Evolutionary conservation across 2,797 vertebrate species (phyloP), one percentile per base, ranked within the genome.

Genomic region (Acanthurus leucopareius): DNA sequence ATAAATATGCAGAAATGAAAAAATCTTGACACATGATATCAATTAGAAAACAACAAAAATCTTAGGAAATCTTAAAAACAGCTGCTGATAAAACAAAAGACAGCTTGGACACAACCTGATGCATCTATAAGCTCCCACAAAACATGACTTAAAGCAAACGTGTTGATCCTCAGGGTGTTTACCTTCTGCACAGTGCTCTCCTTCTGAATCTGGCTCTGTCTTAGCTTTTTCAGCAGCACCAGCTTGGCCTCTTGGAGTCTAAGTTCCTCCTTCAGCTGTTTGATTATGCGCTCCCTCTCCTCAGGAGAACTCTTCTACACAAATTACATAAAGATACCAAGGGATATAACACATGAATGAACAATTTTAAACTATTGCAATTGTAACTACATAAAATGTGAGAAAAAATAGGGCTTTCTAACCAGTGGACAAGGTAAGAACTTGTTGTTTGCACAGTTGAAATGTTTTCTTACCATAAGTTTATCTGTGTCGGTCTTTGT

Each of bases 201-300:
- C 89, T 99, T 99, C 91, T 99, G 98, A 80, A 97, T 98, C 86
- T 99, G 98, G 88, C 98, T 99, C 83, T 99, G 98, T n/a, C 98
- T 93, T 3, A 99, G 88, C 68, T 99, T 99, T 89, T 99, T 99
- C 28, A 99, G 93, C 62, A 99, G 90, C 63, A 99, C 97, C 3
- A 99, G 95, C 70, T 98, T 99, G 69, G 98, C 98, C 92, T 99
- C 98, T 87, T 99, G 98, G 75, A 99, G 95, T 85, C 98, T 86
- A 70, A 99, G 91, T 85, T 99, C 98, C 82, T 99, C 98, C 85
- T 98, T 97, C 51, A 99, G 96, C 75, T 97, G 97, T 73, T 97
- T 98, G 75, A 99, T 99, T 87, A 99, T 95, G 17, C 89, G 93
- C 81, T 98, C 97, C 10, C 98, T 93, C 75, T 99, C 97, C 68